A percentile compares a stretch with the other conserved stretches of the same genome.
Evolutionary conservation across 2,888 invertebrate species (phyloP).

Genomic region (Gerris lacustris): DNA sequence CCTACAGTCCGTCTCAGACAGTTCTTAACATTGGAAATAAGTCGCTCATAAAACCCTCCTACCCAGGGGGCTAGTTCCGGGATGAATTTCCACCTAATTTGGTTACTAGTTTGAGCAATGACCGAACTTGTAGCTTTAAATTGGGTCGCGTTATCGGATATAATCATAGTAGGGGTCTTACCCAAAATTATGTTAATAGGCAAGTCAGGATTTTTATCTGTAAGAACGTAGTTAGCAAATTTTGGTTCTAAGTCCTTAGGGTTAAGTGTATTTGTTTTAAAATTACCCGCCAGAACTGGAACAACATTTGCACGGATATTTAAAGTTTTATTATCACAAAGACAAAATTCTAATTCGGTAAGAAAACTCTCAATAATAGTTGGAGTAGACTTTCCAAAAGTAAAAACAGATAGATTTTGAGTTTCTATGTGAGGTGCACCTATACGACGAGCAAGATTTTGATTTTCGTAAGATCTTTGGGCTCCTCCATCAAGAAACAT

Average conservation of each 20-base stretch:
- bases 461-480: background rate
- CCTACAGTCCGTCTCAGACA: no score
- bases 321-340: background rate
- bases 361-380: background rate
- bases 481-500: no score
- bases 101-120: no score
- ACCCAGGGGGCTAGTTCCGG: no score
- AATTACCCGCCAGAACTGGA: background rate
- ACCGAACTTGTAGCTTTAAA: no score
- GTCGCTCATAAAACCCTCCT: no score
- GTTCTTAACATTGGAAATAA: no score
- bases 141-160: no score
- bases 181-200: background rate
- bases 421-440: background rate
- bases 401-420: constrained; percentile 1
- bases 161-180: background rate
- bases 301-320: background rate
- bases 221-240: background rate
- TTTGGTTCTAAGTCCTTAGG: background rate
- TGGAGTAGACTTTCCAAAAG: background rate
- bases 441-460: background rate
- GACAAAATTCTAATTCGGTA: background rate
- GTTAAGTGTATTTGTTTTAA: background rate
- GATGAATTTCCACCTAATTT: no score
- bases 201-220: constrained; percentile 3